These are phyloP conservation scores for Nesidiocoris tenuis DNA, from an alignment of 2,888 invertebrate genomes.

Conservation along the genomic window DNA sequence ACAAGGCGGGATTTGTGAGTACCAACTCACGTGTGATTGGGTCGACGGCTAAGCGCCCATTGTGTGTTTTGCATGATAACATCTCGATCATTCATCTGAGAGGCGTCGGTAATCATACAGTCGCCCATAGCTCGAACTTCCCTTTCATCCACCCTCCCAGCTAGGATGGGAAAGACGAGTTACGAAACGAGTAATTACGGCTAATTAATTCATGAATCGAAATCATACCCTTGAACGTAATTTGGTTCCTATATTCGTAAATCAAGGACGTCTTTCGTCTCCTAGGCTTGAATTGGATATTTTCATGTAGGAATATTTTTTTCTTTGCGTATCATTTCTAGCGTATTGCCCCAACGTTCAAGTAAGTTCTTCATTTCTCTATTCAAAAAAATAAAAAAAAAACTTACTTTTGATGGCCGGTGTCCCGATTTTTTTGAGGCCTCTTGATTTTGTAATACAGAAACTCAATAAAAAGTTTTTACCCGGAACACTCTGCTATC, in stretches of 20 bases:
- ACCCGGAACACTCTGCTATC: too few species aligned
- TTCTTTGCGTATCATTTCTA: too few species aligned
- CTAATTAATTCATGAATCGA: constrained; percentile 11
- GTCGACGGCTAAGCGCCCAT: background rate
- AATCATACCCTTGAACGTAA: constrained; percentile 6
- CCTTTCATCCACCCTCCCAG: background rate
- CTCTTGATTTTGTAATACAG: too few species aligned
- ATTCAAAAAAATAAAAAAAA: too few species aligned
- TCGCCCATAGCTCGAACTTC: background rate
- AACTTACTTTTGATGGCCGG: too few species aligned
- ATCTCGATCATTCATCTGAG: constrained; percentile 11
- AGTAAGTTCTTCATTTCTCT: too few species aligned
- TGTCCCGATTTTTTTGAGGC: too few species aligned
- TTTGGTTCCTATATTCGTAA: background rate
- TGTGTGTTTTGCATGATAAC: constrained; percentile 16
- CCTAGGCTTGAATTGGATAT: too few species aligned
- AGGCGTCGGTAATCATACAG: constrained; percentile 16
- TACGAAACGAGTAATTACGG: constrained; percentile 8
- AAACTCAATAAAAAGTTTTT: too few species aligned
- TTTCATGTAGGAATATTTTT: too few species aligned
- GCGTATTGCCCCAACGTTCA: too few species aligned
- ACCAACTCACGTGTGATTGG: constrained; percentile 6
- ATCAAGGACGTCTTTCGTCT: constrained; percentile 11
- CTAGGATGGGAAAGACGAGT: background rate
- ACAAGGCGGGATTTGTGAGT: too few species aligned